Evolutionary conservation across 2,888 invertebrate species (phyloP).

Genomic region (Chrysopilus asiliformis): DNA sequence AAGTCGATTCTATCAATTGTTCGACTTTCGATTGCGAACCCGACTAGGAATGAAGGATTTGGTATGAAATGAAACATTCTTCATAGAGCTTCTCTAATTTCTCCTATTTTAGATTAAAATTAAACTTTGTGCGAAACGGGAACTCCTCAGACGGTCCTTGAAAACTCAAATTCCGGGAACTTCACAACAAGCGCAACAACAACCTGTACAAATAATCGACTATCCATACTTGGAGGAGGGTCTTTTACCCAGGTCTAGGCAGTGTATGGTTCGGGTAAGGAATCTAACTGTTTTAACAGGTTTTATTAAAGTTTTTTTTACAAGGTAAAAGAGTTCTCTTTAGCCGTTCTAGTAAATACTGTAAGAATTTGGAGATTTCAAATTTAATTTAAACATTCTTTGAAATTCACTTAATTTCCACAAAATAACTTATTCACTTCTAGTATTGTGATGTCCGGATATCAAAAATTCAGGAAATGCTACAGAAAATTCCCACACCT

Average conservation of each 20-base stretch:
- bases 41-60: slow-evolving; percentile 30
- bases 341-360: no score
- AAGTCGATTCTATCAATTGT: slow-evolving; percentile 72
- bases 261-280: slow-evolving; percentile 79
- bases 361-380: no score
- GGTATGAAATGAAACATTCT: slow-evolving; percentile 15
- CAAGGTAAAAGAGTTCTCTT: no score
- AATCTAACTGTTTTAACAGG: no score
- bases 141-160: slow-evolving; percentile 26
- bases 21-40: slow-evolving; percentile 59
- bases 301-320: no score
- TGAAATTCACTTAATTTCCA: no score
- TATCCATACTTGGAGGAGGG: slow-evolving; percentile 51
- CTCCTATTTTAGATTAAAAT: no score
- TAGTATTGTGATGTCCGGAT: slow-evolving; percentile 69
- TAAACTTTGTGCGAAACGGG: no score
- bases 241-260: slow-evolving; percentile 63
- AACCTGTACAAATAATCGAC: slow-evolving; percentile 8
- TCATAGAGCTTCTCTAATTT: neutral
- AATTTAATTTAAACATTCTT: slow-evolving; percentile 1
- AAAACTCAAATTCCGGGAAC: slow-evolving; percentile 32
- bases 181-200: no score
- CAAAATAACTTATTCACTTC: slow-evolving; percentile 16
- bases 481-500: slow-evolving; percentile 50
- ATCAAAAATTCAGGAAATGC: slow-evolving; percentile 64